Conservation (phyloP, 1,140 invertebrate genomes). For the Drosophila erecta region DNA sequence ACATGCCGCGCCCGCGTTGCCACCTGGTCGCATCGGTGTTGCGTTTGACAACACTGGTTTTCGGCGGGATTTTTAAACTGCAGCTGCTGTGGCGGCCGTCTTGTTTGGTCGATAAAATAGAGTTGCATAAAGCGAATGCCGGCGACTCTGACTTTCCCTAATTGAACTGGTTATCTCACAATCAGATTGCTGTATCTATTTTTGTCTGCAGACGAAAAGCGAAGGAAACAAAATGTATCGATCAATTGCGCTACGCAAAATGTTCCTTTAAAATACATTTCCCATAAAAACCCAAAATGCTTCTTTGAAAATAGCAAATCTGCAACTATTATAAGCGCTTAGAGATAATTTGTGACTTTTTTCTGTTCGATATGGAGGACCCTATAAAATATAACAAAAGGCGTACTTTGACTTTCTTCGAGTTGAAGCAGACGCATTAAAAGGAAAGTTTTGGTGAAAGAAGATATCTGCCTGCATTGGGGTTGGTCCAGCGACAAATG, state of each 20-base stretch:
- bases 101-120: slow-evolving; percentile 64
- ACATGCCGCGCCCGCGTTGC: slow-evolving; percentile 14
- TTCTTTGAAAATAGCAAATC: too few species aligned
- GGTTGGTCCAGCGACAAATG: slow-evolving; percentile 13
- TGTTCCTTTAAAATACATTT: too few species aligned
- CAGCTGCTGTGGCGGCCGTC: background rate
- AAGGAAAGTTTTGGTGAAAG: background rate
- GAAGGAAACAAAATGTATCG: background rate
- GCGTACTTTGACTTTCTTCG: too few species aligned
- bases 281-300: too few species aligned
- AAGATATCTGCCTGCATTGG: slow-evolving; percentile 6
- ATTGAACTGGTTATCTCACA: slow-evolving; percentile 47
- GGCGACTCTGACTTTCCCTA: slow-evolving; percentile 42
- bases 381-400: too few species aligned
- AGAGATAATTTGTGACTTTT: too few species aligned
- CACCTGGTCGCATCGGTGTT: slow-evolving; percentile 1
- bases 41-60: background rate
- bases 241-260: background rate
- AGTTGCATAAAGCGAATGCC: slow-evolving; percentile 31
- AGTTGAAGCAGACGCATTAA: background rate
- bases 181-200: slow-evolving; percentile 13
- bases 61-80: slow-evolving; percentile 23
- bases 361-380: too few species aligned
- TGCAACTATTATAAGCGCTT: too few species aligned
- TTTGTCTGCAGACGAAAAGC: background rate